A percentile compares a stretch with the other conserved stretches of the same genome.
These are phyloP conservation scores for Mactromeris polynyma DNA, from an alignment of 2,888 invertebrate species.

Conservation along the genomic window DNA sequence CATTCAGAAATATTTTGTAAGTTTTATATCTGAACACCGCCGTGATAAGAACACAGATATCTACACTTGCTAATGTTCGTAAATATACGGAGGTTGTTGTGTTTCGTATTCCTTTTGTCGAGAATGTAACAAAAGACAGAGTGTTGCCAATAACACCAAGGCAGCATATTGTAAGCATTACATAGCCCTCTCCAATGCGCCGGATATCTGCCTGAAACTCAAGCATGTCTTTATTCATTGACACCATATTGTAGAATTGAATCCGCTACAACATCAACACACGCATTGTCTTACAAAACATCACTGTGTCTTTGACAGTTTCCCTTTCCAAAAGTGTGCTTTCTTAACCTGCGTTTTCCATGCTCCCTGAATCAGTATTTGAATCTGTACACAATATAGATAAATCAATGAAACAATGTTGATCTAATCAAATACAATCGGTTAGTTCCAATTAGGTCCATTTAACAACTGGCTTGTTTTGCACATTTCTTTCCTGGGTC, in stretches of 20 bases:
- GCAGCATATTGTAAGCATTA: conserved; percentile 69
- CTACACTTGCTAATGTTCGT: conserved; percentile 73
- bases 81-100: conserved; percentile 76
- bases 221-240: conserved; percentile 23
- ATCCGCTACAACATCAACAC: background rate
- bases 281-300: background rate
- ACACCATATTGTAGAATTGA: background rate
- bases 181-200: conserved; percentile 65
- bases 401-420: too few species aligned
- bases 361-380: too few species aligned
- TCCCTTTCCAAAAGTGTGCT: too few species aligned
- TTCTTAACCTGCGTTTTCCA: too few species aligned
- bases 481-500: too few species aligned
- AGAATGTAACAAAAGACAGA: conserved; percentile 72
- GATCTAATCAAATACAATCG: too few species aligned
- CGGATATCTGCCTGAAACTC: conserved; percentile 44
- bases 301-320: too few species aligned
- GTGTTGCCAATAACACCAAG: conserved; percentile 75
- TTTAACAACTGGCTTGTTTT: too few species aligned
- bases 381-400: too few species aligned
- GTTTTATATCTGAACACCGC: conserved; percentile 76
- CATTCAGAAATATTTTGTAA: conserved; percentile 71
- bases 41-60: conserved; percentile 75
- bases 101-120: conserved; percentile 70
- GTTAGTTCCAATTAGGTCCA: too few species aligned